Conservation (phyloP, 2,113 vertebrate species). For the Athene cunicularia region DNA sequence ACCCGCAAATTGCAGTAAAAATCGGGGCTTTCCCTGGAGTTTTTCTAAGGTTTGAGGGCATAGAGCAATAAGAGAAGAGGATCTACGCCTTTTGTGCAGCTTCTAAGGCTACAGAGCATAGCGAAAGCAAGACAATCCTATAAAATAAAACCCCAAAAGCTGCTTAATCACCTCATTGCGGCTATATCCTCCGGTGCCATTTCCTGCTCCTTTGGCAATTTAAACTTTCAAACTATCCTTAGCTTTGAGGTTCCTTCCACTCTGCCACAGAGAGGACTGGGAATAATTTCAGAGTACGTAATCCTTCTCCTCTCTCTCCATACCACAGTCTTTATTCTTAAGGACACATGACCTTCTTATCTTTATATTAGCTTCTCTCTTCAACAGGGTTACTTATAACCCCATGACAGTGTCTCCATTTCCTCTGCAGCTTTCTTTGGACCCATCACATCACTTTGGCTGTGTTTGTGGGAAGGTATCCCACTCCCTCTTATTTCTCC, state of each 20-base stretch:
- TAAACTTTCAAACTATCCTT: background rate
- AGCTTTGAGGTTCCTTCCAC: background rate
- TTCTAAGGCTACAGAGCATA: background rate
- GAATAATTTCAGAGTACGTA: background rate
- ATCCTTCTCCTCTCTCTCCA: background rate
- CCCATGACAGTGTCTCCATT: fast-evolving
- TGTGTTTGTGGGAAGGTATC: background rate
- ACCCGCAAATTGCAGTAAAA: background rate
- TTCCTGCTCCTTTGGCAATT: background rate
- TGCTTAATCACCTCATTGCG: background rate
- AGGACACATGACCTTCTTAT: background rate
- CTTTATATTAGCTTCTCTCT: background rate
- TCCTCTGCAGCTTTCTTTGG: background rate
- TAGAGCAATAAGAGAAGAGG: background rate
- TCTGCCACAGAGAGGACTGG: fast-evolving
- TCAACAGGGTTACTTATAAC: background rate
- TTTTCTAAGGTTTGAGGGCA: background rate
- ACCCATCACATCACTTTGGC: fast-evolving
- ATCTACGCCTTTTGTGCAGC: background rate
- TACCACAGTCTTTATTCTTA: fast-evolving
- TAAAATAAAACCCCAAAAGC: background rate
- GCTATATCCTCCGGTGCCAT: background rate
- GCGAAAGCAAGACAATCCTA: background rate
- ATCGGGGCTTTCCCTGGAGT: background rate
- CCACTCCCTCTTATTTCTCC: background rate